phyloP scores from a whole-genome alignment of 2,113 vertebrate genomes.

The Zosterops pallidus region DNA sequence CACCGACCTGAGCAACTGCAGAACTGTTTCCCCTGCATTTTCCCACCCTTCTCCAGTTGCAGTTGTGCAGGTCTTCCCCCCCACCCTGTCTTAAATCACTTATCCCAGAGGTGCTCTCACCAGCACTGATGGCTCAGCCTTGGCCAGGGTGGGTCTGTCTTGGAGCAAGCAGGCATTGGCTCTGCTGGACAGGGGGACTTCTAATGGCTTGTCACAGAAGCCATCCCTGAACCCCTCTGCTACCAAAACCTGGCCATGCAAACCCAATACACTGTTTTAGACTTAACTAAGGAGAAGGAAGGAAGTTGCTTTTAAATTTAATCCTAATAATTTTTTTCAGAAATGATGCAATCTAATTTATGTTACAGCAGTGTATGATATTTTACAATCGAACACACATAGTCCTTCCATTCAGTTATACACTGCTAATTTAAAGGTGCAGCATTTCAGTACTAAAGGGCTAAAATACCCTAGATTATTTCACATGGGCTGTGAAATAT shows the following conservation, averaged over 20 bases:
- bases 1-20: not conserved
- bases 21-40: not conserved
- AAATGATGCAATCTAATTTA: not conserved
- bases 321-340: not conserved
- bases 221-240: not conserved
- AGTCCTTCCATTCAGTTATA: not conserved
- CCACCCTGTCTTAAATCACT: not conserved
- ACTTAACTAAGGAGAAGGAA: not conserved
- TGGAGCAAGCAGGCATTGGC: not conserved
- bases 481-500: not conserved
- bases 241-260: not conserved
- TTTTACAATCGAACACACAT: not conserved
- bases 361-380: accelerated
- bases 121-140: not conserved
- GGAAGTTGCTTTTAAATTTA: not conserved
- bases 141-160: not conserved
- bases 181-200: not conserved
- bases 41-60: not conserved
- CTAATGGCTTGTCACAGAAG: not conserved
- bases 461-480: not conserved
- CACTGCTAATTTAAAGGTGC: not conserved
- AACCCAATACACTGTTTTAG: not conserved
- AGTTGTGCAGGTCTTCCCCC: not conserved
- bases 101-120: not conserved
- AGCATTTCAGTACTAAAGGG: not conserved